These are phyloP conservation scores for Hemicordylus capensis DNA, from an alignment of 2,113 vertebrate species.

Conservation along the genomic window DNA sequence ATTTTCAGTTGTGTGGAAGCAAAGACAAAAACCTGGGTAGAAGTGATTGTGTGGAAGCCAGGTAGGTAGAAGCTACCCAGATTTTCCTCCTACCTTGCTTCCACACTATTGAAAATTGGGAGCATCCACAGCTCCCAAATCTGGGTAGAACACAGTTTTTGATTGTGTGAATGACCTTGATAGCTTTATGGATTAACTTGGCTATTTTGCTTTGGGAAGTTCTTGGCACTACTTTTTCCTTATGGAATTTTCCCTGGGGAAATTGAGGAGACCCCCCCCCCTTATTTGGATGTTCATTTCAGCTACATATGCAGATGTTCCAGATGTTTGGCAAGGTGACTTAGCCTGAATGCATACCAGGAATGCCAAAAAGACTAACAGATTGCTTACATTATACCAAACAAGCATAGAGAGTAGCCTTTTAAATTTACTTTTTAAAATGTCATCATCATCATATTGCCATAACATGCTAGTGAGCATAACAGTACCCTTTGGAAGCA, in stretches of 20 bases:
- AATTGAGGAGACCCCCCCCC: neutral
- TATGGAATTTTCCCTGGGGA: neutral
- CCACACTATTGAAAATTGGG: too few relatives aligned
- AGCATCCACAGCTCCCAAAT: too few relatives aligned
- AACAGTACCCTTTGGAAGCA: neutral
- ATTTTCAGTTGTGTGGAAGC: too few relatives aligned
- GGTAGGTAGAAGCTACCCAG: too few relatives aligned
- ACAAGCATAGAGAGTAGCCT: fast-evolving
- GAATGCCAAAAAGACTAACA: fast-evolving
- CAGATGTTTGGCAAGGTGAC: constrained; percentile 15
- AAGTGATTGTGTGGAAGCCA: too few relatives aligned
- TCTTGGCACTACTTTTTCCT: neutral
- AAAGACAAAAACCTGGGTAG: too few relatives aligned
- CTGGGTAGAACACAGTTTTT: too few relatives aligned
- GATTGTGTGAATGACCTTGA: too few relatives aligned
- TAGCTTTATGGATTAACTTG: neutral
- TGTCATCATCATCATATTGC: constrained; percentile 15
- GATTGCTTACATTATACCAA: fast-evolving
- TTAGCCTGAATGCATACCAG: fast-evolving
- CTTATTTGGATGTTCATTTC: neutral
- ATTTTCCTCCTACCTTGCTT: too few relatives aligned
- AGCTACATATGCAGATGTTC: neutral
- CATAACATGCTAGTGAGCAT: neutral
- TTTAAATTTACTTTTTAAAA: constrained; percentile 10
- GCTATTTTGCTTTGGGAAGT: neutral